Evolutionary conservation across 2,113 vertebrate genomes (phyloP).

Genomic region (Atlantisia rogersi): DNA sequence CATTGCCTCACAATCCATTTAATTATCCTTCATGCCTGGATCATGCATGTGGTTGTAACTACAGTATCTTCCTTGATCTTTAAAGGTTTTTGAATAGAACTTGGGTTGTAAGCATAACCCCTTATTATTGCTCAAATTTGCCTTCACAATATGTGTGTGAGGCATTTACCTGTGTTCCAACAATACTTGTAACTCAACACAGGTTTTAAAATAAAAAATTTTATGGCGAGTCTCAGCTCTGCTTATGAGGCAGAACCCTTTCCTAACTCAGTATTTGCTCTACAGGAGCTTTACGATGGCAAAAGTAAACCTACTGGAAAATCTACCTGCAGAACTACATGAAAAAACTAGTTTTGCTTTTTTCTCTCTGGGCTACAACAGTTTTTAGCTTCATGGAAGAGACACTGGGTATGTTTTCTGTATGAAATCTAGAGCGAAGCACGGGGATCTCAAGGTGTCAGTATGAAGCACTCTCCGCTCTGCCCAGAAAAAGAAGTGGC

Average conservation of each 20-base stretch:
- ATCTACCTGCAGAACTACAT: not conserved
- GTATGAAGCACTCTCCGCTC: not conserved
- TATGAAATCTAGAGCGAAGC: not conserved
- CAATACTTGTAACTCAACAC: not conserved
- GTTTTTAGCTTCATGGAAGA: not conserved
- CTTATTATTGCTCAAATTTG: constrained; percentile 8
- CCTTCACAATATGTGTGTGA: not conserved
- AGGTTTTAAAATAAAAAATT: constrained; percentile 6
- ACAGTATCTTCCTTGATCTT: not conserved
- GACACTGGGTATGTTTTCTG: not conserved
- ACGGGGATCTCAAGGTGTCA: not conserved
- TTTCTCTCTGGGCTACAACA: not conserved
- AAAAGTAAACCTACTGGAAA: constrained; percentile 33
- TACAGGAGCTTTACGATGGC: not conserved
- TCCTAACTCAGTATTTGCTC: not conserved
- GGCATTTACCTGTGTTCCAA: not conserved
- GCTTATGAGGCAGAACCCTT: not conserved
- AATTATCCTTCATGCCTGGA: not conserved
- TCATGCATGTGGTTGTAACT: not conserved
- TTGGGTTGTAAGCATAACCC: not conserved
- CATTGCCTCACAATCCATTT: not conserved
- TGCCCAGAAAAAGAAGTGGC: not conserved
- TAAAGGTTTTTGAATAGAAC: not conserved
- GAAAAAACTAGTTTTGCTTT: not conserved
- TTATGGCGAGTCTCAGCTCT: not conserved